A percentile compares a stretch with the other conserved stretches of the same genome.
Conservation (phyloP, 2,888 invertebrate species). For the Empis livida region DNA sequence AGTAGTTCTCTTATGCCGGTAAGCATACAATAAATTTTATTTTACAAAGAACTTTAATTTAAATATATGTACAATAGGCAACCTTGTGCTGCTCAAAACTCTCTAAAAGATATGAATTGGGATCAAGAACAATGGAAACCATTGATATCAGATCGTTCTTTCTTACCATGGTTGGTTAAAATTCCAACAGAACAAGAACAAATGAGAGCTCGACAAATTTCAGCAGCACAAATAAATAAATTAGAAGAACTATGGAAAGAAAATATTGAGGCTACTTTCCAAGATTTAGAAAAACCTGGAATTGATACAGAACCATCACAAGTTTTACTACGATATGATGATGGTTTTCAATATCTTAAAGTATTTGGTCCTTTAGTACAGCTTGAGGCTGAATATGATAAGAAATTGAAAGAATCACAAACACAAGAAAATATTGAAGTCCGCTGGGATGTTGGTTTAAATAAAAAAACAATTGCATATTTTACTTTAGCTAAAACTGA, state of each 20-base stretch:
- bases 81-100: constrained; percentile 95
- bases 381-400: constrained; percentile 97
- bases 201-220: constrained; percentile 87
- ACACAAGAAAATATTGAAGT: constrained; percentile 97
- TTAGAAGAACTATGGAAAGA: constrained; percentile 99
- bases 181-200: constrained; percentile 97
- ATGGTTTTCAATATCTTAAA: constrained; percentile 98
- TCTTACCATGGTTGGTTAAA: constrained; percentile 93
- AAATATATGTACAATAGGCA: constrained; percentile 40
- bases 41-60: neutral
- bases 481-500: constrained; percentile 96
- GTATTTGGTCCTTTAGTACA: constrained; percentile 95
- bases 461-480: constrained; percentile 95
- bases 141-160: constrained; percentile 89
- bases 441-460: constrained; percentile 96
- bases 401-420: constrained; percentile 92
- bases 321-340: constrained; percentile 67
- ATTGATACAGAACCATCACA: constrained; percentile 97
- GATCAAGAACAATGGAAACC: constrained; percentile 99
- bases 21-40: constrained; percentile 11
- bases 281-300: constrained; percentile 95
- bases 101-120: constrained; percentile 98
- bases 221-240: constrained; percentile 93
- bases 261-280: constrained; percentile 93
- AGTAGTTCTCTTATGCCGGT: constrained; percentile 88